These are phyloP conservation scores for Emydura subglobosa DNA, from an alignment of 2,113 vertebrate species.

Conservation along the genomic window DNA sequence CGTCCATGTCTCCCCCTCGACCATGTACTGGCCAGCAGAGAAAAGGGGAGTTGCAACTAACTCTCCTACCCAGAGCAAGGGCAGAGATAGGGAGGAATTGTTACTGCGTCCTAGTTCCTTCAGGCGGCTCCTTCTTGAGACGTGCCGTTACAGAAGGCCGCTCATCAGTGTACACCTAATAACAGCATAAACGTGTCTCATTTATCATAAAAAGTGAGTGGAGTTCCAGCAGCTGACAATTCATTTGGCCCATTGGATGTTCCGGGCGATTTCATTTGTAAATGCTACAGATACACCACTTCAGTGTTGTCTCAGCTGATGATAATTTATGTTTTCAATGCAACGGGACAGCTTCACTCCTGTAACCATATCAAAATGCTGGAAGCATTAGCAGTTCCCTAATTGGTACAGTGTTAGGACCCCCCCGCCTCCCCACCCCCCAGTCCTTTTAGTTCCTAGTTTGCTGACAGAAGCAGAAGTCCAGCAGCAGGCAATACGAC, in stretches of 20 bases:
- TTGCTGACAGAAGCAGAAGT: too few relatives aligned
- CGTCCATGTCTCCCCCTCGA: not conserved
- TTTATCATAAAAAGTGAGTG: not conserved
- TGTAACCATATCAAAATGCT: not conserved
- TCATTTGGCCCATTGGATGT: not conserved
- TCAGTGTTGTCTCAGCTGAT: not conserved
- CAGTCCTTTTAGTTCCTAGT: too few relatives aligned
- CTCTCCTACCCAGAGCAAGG: not conserved
- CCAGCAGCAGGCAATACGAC: too few relatives aligned
- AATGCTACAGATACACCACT: not conserved
- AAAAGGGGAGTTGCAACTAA: not conserved
- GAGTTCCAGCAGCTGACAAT: not conserved
- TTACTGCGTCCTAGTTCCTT: not conserved
- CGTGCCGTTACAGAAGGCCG: not conserved
- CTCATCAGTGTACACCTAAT: not conserved
- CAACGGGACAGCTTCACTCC: not conserved
- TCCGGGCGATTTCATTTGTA: not conserved
- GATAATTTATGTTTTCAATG: not conserved
- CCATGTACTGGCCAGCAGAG: not conserved
- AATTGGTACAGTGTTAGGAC: not conserved
- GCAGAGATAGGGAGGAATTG: not conserved
- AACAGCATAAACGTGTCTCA: not conserved
- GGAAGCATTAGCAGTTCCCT: not conserved
- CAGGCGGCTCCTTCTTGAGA: not conserved
- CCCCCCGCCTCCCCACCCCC: too few relatives aligned